Evolutionary conservation across 2,888 invertebrate genomes (phyloP).

Genomic region (Thalpophila matura): DNA sequence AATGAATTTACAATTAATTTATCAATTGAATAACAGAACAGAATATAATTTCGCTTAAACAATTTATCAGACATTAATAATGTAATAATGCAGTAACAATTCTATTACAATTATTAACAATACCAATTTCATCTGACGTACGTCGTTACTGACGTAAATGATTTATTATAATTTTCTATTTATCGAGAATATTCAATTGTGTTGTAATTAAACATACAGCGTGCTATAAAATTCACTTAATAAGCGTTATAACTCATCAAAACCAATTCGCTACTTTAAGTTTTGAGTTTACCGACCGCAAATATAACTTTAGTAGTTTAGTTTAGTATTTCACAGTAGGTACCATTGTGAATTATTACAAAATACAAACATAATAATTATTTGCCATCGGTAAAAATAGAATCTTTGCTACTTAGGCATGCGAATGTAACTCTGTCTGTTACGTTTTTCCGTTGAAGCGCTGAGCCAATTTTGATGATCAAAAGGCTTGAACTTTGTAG

Average conservation of each 20-base stretch:
- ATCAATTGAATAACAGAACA: constrained; percentile 14
- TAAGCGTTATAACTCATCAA: not conserved
- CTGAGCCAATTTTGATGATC: no score
- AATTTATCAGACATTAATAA: constrained; percentile 16
- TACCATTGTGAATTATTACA: no score
- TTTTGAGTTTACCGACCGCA: no score
- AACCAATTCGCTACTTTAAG: no score
- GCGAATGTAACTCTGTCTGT: no score
- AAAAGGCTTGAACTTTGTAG: no score
- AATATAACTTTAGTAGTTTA: no score
- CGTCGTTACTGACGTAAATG: constrained; percentile 10
- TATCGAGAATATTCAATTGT: constrained; percentile 8
- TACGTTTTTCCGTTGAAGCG: no score
- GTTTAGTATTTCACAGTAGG: no score
- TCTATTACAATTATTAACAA: constrained; percentile 34
- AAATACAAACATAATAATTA: no score
- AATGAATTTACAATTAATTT: constrained; percentile 23
- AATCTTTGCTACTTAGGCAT: no score
- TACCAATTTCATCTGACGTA: constrained; percentile 25
- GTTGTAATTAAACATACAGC: not conserved
- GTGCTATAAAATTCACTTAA: not conserved
- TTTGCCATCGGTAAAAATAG: no score
- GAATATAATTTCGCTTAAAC: constrained; percentile 12
- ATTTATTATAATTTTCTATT: constrained; percentile 25
- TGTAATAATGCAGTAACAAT: constrained; percentile 18